Conservation (phyloP, 2,113 vertebrate genomes). For the Varanus salvator region DNA sequence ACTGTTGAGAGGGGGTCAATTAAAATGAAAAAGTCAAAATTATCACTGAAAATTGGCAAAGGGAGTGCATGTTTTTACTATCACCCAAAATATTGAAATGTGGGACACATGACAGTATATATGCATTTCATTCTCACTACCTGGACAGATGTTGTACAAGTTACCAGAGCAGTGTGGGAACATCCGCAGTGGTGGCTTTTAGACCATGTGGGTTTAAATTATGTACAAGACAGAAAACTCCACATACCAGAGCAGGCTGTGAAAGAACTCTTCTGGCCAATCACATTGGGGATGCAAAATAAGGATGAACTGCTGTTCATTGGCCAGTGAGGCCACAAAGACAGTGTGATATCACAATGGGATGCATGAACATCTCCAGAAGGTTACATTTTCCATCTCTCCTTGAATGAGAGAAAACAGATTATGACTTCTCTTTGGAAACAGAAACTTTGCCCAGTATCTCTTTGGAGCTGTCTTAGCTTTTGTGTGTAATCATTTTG, state of each 20-base stretch:
- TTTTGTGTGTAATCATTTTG: not conserved
- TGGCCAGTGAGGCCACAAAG: not conserved
- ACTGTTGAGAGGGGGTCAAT: not conserved
- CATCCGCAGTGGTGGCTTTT: not conserved
- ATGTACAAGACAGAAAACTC: not conserved
- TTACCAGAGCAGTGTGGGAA: not conserved
- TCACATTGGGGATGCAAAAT: not conserved
- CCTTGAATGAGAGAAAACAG: not conserved
- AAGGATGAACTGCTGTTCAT: accelerated
- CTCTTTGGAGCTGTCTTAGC: not conserved
- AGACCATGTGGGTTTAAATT: not conserved
- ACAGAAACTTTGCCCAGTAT: not conserved
- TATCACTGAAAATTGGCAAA: not conserved
- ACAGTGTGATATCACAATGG: not conserved
- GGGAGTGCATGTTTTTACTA: not conserved
- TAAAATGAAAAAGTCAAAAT: not conserved
- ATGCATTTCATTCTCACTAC: not conserved
- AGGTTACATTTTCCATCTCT: not conserved
- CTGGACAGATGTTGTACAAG: not conserved
- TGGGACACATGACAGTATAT: not conserved
- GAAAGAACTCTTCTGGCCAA: not conserved
- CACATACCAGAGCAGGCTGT: not conserved
- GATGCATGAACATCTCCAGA: not conserved
- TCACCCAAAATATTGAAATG: not conserved
- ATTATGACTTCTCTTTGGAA: not conserved